Evolutionary conservation across 1,140 invertebrate genomes (phyloP), one percentile per base, ranked within the genome.

Genomic region (Drosophila gunungcola): DNA sequence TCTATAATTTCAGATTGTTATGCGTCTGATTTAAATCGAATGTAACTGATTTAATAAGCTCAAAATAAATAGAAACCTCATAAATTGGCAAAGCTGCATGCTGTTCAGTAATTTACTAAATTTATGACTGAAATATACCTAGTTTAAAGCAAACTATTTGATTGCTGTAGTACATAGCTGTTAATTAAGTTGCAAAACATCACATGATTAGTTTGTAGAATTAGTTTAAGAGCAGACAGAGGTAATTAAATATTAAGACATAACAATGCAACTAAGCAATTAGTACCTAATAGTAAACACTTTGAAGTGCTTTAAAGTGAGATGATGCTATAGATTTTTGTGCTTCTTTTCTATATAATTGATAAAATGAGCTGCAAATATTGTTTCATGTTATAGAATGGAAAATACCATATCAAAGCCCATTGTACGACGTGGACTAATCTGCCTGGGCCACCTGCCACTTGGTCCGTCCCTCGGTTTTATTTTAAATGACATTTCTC

Each of bases 381-480:
- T 32, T 32, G 16, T 21, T 21, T 21, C 16, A 21, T 21, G 16
- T 21, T 21, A 21, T 21, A 21, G 16, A 21, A 21, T 21, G 16
- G 16, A 21, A 43, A 25, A 25, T 45, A 11, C 1, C 9, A 0
- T 1, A 46, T 5, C 12, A 48, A 4, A 16, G 29, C 49, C 63
- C 67, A 70, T 56, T 39, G 67, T 69, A 7, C 36, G 10, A 11
- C 21, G 13, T 55, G n/a, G 29, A 51, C 63, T 67, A 51, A 65
- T 45, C 46, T 38, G 21, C 5, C 16, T 41, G 32, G 46, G 3
- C 29, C 13, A 62, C 49, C 43, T 74, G 52, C 49, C 69, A 21
- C 41, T 53, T 39, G 67, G 11, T 51, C 7, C 36, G 1, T 51
- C 21, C 43, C 39, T 43, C 25, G 16, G 11, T 53, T 69, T 13